Evolutionary conservation across 2,113 vertebrate species (phyloP).

Genomic region (Herpetotheres cachinnans): DNA sequence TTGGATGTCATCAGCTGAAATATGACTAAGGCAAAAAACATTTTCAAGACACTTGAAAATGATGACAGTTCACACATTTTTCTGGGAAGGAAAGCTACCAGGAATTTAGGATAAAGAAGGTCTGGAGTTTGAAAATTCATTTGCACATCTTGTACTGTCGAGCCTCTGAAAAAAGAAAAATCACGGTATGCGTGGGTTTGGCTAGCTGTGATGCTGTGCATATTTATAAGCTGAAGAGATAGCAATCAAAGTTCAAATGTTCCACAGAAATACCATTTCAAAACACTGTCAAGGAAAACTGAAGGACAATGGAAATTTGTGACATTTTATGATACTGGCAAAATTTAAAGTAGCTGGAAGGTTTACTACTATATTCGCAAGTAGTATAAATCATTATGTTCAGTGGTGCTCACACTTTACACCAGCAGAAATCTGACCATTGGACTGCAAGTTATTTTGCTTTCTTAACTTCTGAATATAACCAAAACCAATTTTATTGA

Average conservation of each 20-base stretch:
- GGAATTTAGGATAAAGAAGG: background rate
- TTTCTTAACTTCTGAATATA: background rate
- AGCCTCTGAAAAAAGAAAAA: background rate
- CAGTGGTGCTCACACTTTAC: background rate
- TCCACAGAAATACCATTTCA: background rate
- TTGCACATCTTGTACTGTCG: background rate
- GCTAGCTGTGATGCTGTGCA: background rate
- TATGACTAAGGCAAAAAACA: background rate
- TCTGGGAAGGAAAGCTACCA: background rate
- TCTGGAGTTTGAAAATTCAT: background rate
- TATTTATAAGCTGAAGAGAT: background rate
- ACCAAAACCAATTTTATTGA: background rate
- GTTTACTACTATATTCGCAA: background rate
- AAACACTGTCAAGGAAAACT: background rate
- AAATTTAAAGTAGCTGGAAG: background rate
- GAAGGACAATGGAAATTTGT: background rate
- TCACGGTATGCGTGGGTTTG: accelerated
- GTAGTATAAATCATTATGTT: background rate
- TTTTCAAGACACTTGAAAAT: background rate
- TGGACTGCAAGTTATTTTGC: background rate
- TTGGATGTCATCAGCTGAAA: background rate
- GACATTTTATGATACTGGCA: background rate
- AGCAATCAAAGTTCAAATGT: background rate
- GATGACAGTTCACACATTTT: background rate
- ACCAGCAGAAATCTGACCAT: background rate